phyloP scores from a whole-genome alignment of 2,113 vertebrate genomes.

The Neodontobutis hainanensis region DNA sequence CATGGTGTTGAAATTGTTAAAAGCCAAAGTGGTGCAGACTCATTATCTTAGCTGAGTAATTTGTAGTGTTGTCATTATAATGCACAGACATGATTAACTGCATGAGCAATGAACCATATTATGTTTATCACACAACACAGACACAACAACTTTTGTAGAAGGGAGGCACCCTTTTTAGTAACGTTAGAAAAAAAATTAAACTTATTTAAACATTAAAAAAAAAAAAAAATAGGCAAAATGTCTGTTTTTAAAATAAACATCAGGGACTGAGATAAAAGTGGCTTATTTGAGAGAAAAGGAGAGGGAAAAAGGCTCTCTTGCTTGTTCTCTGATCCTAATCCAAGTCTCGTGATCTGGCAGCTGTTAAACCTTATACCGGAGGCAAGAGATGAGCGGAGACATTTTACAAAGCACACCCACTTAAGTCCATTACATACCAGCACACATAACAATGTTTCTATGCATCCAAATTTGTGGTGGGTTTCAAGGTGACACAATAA shows the following conservation, averaged over 20 bases:
- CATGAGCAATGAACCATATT: slow-evolving; percentile 5
- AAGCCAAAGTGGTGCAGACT: too few relatives aligned
- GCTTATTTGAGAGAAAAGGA: slow-evolving; percentile 7
- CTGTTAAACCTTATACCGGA: slow-evolving; percentile 33
- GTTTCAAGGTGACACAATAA: neutral
- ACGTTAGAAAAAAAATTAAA: too few relatives aligned
- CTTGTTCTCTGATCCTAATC: slow-evolving; percentile 61
- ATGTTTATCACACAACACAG: neutral
- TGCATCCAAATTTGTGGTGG: neutral
- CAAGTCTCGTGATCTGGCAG: slow-evolving; percentile 68
- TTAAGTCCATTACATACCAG: neutral
- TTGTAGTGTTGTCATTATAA: too few relatives aligned
- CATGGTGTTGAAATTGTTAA: too few relatives aligned
- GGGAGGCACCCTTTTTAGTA: too few relatives aligned
- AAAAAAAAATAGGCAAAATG: neutral
- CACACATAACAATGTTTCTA: neutral
- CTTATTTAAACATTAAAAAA: too few relatives aligned
- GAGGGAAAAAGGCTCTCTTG: slow-evolving; percentile 9
- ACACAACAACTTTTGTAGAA: too few relatives aligned
- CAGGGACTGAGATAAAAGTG: slow-evolving; percentile 13
- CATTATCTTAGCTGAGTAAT: neutral
- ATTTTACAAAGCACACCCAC: slow-evolving; percentile 22
- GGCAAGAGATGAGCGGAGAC: neutral
- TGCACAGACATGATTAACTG: slow-evolving; percentile 24
- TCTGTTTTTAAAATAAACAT: slow-evolving; percentile 29